Evolutionary conservation across 2,888 invertebrate species (phyloP).

Genomic region (Empis stercorea): DNA sequence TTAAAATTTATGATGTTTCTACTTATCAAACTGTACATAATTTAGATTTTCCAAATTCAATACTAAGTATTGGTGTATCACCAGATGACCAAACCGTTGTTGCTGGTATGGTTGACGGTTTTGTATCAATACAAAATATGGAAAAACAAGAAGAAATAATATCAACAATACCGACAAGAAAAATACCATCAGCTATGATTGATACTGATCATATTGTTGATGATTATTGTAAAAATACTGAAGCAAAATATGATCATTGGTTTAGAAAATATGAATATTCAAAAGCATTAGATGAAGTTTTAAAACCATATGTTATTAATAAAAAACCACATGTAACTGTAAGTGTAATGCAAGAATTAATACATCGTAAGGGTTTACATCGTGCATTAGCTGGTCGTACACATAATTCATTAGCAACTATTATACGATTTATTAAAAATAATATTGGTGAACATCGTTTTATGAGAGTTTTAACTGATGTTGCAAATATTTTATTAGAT

Average conservation of each 20-base stretch:
- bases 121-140: slow-evolving; percentile 72
- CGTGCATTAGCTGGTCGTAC: slow-evolving; percentile 62
- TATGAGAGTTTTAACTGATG: slow-evolving; percentile 59
- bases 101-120: slow-evolving; percentile 85
- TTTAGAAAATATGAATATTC: slow-evolving; percentile 70
- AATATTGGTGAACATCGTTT: slow-evolving; percentile 62
- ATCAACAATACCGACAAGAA: slow-evolving; percentile 16
- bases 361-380: slow-evolving; percentile 64
- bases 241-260: slow-evolving; percentile 47
- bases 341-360: slow-evolving; percentile 72
- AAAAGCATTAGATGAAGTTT: slow-evolving; percentile 61
- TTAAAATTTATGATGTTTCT: slow-evolving; percentile 81
- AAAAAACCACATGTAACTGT: slow-evolving; percentile 66
- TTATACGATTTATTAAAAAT: slow-evolving; percentile 65
- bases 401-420: slow-evolving; percentile 47
- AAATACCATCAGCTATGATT: slow-evolving; percentile 20
- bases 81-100: slow-evolving; percentile 70
- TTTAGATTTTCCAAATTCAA: slow-evolving; percentile 78
- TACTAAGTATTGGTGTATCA: slow-evolving; percentile 71
- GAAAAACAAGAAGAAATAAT: slow-evolving; percentile 37
- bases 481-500: slow-evolving; percentile 61
- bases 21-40: slow-evolving; percentile 81
- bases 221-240: slow-evolving; percentile 23
- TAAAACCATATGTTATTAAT: slow-evolving; percentile 45
- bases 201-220: slow-evolving; percentile 42